Evolutionary conservation across 2,113 vertebrate genomes (phyloP), one percentile per base, ranked within the genome.

Genomic region (Blennius ocellaris): DNA sequence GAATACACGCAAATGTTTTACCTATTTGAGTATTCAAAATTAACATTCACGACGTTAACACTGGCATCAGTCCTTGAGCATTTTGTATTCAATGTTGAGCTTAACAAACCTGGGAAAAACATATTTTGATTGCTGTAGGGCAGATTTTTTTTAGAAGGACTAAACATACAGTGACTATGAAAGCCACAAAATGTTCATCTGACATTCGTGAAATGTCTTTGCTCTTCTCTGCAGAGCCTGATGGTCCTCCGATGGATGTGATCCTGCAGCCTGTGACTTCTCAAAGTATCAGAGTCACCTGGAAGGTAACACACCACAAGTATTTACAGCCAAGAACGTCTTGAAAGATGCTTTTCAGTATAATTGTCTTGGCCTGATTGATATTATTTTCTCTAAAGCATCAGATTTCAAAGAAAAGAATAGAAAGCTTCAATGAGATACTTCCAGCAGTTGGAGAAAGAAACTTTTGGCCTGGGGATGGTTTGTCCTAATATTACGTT

Each of bases 201-300:
- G 1, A 15, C 21, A 43, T 43, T 15, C 30, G 37, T 8, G 0
- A 49, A 52, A 45, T 39, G n/a, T 21, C 60, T 55, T 8, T 2
- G 5, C 47, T 71, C 2, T 2, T 43, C 45, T 63, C 17, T 66
- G 11, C 53, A 99, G 98, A 97, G 89, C 98, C 98, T 0, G 98
- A 99, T 11, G 98, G 98, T 10, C 97, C 98, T 15, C 98, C 98
- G 0, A 95, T 99, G 95, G 97, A 99, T 1, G 98, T 99, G 64
- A 97, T 96, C 78, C 85, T 99, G 85, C 96, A 97, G 90, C 96
- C 98, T 0, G 93, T 97, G 85, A 99, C 98, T 0, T 99, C 98
- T 52, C 98, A 99, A 89, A 99, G 97, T 86, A 99, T 99, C 84
- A 95, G 98, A 64, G 98, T 99, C 61, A 98, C 98, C 5, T 99